Percentiles rank a stretch among this genome's conserved stretches.
Conservation (phyloP, 2,797 vertebrate species). For the Benthosema pterotum region DNA sequence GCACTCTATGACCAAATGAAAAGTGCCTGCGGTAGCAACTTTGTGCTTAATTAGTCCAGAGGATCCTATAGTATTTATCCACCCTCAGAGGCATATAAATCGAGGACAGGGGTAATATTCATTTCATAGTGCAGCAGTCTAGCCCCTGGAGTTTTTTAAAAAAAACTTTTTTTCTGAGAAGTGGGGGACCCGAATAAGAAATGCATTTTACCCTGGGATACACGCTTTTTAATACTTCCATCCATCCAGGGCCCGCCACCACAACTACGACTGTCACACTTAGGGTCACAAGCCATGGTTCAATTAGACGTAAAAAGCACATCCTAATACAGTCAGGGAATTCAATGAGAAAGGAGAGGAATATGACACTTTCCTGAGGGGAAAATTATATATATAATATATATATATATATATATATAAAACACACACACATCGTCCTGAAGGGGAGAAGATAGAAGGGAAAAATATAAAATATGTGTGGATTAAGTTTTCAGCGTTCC, state of each 20-base stretch:
- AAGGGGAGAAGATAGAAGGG: slow-evolving; percentile 34
- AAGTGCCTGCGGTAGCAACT: slow-evolving; percentile 56
- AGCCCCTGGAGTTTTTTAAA: slow-evolving; percentile 34
- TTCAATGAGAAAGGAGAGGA: not conserved
- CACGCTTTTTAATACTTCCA: slow-evolving; percentile 59
- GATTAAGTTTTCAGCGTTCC: slow-evolving; percentile 56
- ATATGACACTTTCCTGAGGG: not conserved
- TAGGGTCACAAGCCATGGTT: too few relatives aligned
- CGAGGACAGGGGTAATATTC: slow-evolving; percentile 43
- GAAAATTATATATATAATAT: slow-evolving; percentile 39
- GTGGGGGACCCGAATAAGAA: slow-evolving; percentile 49
- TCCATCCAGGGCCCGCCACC: too few relatives aligned
- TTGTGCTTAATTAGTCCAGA: slow-evolving; percentile 66
- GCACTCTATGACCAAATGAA: slow-evolving; percentile 31
- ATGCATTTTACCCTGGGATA: slow-evolving; percentile 44
- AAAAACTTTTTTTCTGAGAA: slow-evolving; percentile 13
- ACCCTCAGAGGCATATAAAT: slow-evolving; percentile 55
- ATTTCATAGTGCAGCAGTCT: slow-evolving; percentile 27
- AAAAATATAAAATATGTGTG: slow-evolving; percentile 55
- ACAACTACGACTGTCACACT: not conserved
- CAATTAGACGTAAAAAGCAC: too few relatives aligned
- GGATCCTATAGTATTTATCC: slow-evolving; percentile 56
- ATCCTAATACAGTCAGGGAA: slow-evolving; percentile 34
- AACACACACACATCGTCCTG: slow-evolving; percentile 52
- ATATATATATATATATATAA: too few relatives aligned